These are phyloP conservation scores for Apaloderma vittatum DNA, from an alignment of 2,113 vertebrate species.

Conservation along the genomic window DNA sequence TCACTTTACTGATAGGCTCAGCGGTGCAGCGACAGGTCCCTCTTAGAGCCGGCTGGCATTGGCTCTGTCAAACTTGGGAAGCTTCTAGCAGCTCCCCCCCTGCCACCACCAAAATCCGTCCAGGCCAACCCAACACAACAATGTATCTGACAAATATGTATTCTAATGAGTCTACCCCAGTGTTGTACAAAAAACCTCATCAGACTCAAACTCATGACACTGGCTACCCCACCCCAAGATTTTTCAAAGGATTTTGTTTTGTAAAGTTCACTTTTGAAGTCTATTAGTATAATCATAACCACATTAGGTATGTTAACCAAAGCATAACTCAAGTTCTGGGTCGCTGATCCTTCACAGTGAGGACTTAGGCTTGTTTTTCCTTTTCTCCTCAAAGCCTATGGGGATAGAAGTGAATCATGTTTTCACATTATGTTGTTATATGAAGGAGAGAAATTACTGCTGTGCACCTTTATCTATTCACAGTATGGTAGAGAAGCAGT, in stretches of 20 bases:
- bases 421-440: not conserved
- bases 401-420: not conserved
- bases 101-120: too few species aligned
- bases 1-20: too few species aligned
- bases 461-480: not conserved
- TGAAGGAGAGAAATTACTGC: not conserved
- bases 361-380: not conserved
- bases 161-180: too few species aligned
- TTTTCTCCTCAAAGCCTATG: not conserved
- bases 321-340: not conserved
- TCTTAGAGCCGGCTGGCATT: too few species aligned
- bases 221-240: not conserved
- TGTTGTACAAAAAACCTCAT: too few species aligned
- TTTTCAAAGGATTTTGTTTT: not conserved
- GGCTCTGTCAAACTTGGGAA: too few species aligned
- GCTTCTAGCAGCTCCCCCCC: too few species aligned
- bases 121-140: too few species aligned
- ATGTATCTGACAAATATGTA: not conserved
- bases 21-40: too few species aligned
- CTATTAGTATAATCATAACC: not conserved
- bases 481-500: not conserved
- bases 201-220: too few species aligned
- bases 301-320: not conserved
- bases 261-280: not conserved
- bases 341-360: not conserved